Percentiles rank a stretch among this genome's conserved stretches.
These are phyloP conservation scores for Tetragonisca angustula DNA, from an alignment of 2,888 invertebrate species.

Conservation along the genomic window DNA sequence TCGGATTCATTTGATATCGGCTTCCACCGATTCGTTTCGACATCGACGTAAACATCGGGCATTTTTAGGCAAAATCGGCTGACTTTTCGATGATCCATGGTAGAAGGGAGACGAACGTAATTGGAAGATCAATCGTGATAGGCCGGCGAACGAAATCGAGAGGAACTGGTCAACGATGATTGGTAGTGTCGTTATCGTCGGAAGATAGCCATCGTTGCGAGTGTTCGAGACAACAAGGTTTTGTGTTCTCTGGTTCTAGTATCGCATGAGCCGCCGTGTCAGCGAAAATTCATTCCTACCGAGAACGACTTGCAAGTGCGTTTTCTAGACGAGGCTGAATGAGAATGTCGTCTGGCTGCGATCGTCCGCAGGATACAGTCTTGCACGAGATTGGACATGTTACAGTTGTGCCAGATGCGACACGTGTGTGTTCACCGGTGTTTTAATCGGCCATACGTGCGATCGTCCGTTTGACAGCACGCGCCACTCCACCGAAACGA, in stretches of 20 bases:
- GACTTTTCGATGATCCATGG: not conserved
- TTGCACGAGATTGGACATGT: not conserved
- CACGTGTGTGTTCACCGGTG: not conserved
- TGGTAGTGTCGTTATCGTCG: slow-evolving; percentile 67
- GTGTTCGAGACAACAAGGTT: slow-evolving; percentile 32
- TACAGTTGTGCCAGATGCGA: not conserved
- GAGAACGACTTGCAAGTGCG: not conserved
- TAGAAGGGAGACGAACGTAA: not conserved
- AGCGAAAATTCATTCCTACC: not conserved
- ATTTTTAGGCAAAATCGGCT: not conserved
- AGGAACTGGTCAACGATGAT: slow-evolving; percentile 45
- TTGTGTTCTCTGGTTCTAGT: slow-evolving; percentile 46
- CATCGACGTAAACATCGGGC: not conserved
- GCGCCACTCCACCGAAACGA: not conserved
- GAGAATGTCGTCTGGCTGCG: not conserved
- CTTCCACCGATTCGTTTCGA: no score
- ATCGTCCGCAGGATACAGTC: not conserved
- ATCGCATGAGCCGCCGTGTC: slow-evolving; percentile 29
- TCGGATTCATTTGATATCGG: no score
- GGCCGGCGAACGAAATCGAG: slow-evolving; percentile 2
- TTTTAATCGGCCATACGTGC: not conserved
- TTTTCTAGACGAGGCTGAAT: no score
- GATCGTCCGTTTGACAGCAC: slow-evolving; percentile 21
- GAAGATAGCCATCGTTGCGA: slow-evolving; percentile 61
- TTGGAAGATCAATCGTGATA: slow-evolving; percentile 32